Evolutionary conservation across 2,113 vertebrate species (phyloP), one percentile per base, ranked within the genome.

Genomic region (Cottus gobio): DNA sequence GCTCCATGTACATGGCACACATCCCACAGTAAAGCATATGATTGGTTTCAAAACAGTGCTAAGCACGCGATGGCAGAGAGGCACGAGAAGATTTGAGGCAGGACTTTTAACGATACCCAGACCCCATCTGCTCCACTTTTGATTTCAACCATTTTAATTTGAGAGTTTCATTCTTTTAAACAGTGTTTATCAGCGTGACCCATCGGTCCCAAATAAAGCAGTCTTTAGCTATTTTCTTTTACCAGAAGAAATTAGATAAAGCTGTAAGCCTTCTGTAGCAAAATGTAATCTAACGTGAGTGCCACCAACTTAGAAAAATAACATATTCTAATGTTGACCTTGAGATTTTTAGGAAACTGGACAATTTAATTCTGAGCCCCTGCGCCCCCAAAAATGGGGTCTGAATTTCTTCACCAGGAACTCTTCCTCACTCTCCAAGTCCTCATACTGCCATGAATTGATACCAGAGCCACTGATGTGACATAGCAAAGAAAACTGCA

Each of bases 21-120:
- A 71, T 78, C 75, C 52, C 67, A 30, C 44, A 61, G 46, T 39
- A 64, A 80, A 75, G 67, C 46, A 60, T 64, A 61, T 50, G 36
- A 89, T 71, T 88, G 75, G 58, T 72, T 87, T 54, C 71, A 84
- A 63, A 86, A 72, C 85, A 75, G 24, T 6, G 0, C 60, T 48
- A 42, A 60, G 77, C 86, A 87, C 11, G 26, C 1, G 81, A 77
- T 24, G 64, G 24, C 64, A 61, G 34, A 56, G 46, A 77, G 79
- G 48, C 79, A 69, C 1, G 7, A 26, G 11, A 64, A 37, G 66
- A 60, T 50, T 30, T 81, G 71, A 86, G 54, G 50, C 77, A 78
- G 50, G 54, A 42, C 24, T 81, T 82, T 70, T 75, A 64, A 82
- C 78, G 34, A 75, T 69, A 48, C 37, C 52, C 58, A 73, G 42